Evolutionary conservation across 2,797 vertebrate genomes (phyloP).

Genomic region (Ptychadena robeensis): DNA sequence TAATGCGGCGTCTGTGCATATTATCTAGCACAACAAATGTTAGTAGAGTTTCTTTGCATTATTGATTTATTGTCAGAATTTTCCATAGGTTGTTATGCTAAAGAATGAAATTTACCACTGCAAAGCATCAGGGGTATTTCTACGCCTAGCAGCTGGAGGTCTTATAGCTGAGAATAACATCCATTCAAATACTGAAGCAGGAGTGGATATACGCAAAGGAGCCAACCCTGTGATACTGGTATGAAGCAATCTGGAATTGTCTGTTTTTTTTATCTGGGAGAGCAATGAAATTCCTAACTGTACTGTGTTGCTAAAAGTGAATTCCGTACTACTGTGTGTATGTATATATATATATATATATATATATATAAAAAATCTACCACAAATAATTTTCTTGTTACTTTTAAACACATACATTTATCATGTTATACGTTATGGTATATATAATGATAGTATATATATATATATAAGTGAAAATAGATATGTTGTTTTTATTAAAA

Average conservation of each 20-base stretch:
- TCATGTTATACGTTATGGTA: too few relatives aligned
- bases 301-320: not conserved
- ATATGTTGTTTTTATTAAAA: too few relatives aligned
- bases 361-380: too few relatives aligned
- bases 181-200: constrained; percentile 85
- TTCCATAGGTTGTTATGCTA: constrained; percentile 84
- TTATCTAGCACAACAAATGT: not conserved
- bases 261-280: not conserved
- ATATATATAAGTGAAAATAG: too few relatives aligned
- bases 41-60: not conserved
- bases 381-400: too few relatives aligned
- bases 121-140: constrained; percentile 84
- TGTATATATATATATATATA: too few relatives aligned
- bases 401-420: too few relatives aligned
- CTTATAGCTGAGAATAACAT: constrained; percentile 88
- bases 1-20: not conserved
- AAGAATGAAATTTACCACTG: constrained; percentile 86
- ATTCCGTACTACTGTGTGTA: too few relatives aligned
- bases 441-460: too few relatives aligned
- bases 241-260: constrained; percentile 1
- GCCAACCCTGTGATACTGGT: constrained; percentile 87
- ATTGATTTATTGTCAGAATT: not conserved
- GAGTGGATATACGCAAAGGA: constrained; percentile 87
- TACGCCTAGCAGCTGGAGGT: constrained; percentile 84
- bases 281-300: not conserved